Evolutionary conservation across 2,888 invertebrate genomes (phyloP).

Genomic region (Flexamia atlantica): DNA sequence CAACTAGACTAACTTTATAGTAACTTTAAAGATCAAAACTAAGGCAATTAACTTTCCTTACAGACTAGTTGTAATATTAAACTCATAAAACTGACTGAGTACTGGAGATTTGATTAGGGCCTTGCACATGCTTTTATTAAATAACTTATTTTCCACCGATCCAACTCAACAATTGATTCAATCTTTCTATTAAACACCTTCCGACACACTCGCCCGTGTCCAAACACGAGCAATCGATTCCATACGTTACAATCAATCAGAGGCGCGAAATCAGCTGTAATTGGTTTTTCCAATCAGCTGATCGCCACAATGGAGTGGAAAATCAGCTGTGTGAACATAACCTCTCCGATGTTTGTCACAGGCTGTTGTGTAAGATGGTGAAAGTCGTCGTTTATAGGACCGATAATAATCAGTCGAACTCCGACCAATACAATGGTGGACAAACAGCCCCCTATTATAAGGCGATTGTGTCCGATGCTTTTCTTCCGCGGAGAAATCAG

Average conservation of each 20-base stretch:
- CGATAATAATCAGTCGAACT: slow-evolving; percentile 26
- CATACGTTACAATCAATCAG: background rate
- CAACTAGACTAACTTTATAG: too few species aligned
- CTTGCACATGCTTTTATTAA: too few species aligned
- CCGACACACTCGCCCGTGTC: background rate
- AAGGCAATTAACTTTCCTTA: too few species aligned
- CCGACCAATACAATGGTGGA: slow-evolving; percentile 20
- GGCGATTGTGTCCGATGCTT: slow-evolving; percentile 8
- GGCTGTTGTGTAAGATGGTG: slow-evolving; percentile 28
- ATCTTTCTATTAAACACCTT: background rate
- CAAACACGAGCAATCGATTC: background rate
- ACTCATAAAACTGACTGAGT: too few species aligned
- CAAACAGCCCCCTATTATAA: slow-evolving; percentile 23
- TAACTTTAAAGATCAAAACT: too few species aligned
- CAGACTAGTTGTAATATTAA: too few species aligned
- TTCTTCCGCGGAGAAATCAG: slow-evolving; percentile 25
- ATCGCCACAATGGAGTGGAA: slow-evolving; percentile 9
- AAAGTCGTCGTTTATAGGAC: background rate
- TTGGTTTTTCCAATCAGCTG: slow-evolving; percentile 39
- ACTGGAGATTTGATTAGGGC: too few species aligned
- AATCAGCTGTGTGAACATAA: slow-evolving; percentile 43
- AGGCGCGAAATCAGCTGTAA: slow-evolving; percentile 20
- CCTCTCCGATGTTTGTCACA: slow-evolving; percentile 26
- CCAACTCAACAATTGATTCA: too few species aligned
- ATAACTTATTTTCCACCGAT: too few species aligned